These are phyloP conservation scores for Isurus oxyrinchus DNA, from an alignment of 2,113 vertebrate species.

Conservation along the genomic window DNA sequence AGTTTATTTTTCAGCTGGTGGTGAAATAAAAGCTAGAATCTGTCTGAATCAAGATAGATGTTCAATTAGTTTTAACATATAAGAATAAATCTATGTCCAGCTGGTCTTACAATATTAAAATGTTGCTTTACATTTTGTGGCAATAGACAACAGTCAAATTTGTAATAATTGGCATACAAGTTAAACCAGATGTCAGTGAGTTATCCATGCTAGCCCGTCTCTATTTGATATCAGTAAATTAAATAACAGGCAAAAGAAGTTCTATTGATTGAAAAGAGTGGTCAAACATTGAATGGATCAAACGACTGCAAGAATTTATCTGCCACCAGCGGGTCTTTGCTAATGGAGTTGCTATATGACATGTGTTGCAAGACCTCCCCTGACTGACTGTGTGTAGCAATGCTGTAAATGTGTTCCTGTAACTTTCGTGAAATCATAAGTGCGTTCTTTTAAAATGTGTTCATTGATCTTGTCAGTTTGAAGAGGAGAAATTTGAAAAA, in stretches of 20 bases:
- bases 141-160: not conserved
- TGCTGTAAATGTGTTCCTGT: not conserved
- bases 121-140: not conserved
- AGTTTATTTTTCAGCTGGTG: not conserved
- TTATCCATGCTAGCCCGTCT: not conserved
- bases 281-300: not conserved
- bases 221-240: not conserved
- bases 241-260: not conserved
- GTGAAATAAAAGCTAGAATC: not conserved
- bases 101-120: not conserved
- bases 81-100: not conserved
- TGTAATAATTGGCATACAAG: not conserved
- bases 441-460: not conserved
- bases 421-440: not conserved
- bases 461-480: not conserved
- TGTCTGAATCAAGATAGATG: not conserved
- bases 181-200: not conserved
- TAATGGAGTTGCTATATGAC: not conserved
- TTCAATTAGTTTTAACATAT: not conserved
- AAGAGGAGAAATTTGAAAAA: not conserved
- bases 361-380: not conserved
- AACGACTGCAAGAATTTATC: not conserved
- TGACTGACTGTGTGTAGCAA: not conserved
- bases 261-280: not conserved
- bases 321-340: not conserved